These are phyloP conservation scores for Asarcornis scutulata DNA, from an alignment of 2,113 vertebrate species.

Conservation along the genomic window DNA sequence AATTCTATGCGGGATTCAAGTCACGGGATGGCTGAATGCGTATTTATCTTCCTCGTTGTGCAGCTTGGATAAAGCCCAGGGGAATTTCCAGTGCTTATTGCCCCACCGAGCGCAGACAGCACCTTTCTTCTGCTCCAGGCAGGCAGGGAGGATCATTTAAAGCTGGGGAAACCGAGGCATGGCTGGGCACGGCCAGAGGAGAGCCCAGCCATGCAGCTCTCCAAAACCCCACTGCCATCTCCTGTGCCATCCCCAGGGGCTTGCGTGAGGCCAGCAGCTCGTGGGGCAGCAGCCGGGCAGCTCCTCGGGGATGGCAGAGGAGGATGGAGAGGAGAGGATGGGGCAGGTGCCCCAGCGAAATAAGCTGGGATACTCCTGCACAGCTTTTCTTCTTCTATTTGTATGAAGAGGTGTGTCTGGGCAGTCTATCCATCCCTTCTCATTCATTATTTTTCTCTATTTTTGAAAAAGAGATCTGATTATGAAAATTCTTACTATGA, in stretches of 20 bases:
- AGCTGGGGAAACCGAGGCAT: neutral
- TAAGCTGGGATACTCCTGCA: neutral
- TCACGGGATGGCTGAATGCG: neutral
- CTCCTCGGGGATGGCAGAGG: neutral
- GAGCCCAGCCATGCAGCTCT: too few relatives aligned
- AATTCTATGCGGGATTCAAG: rapidly evolving
- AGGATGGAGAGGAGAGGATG: neutral
- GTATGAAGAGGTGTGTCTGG: too few relatives aligned
- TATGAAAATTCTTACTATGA: too few relatives aligned
- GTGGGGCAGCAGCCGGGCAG: too few relatives aligned
- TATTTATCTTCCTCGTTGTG: rapidly evolving
- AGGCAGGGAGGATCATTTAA: neutral
- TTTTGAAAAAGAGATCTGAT: too few relatives aligned
- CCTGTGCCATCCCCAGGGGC: neutral
- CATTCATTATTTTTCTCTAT: too few relatives aligned
- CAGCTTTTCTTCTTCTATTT: neutral
- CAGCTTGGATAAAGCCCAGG: neutral
- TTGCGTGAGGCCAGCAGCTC: too few relatives aligned
- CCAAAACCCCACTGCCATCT: rapidly evolving
- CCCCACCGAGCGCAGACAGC: neutral
- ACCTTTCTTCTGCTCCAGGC: neutral
- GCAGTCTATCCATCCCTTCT: neutral
- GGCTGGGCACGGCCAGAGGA: neutral
- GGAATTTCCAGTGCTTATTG: neutral
- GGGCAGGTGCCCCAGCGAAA: too few relatives aligned